These are phyloP conservation scores for Drosophila sproati DNA, from an alignment of 1,140 invertebrate genomes.

Conservation along the genomic window DNA sequence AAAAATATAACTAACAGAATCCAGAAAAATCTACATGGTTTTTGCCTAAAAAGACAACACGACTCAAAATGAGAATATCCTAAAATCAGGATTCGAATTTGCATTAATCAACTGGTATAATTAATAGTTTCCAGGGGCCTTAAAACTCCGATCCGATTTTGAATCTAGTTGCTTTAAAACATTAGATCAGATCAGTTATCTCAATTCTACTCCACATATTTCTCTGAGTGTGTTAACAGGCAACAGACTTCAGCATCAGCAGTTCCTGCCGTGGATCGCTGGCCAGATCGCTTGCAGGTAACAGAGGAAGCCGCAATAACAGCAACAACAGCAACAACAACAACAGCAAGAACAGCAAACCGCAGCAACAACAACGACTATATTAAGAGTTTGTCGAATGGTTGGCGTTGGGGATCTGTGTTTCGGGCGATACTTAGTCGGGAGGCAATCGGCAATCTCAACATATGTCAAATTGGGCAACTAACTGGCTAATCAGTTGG, in stretches of 20 bases:
- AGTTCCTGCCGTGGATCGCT: conserved; percentile 11
- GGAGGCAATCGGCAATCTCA: conserved; percentile 49
- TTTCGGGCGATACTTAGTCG: conserved; percentile 8
- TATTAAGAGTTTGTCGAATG: conserved; percentile 26
- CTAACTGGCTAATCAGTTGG: conserved; percentile 77
- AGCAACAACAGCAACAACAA: conserved; percentile 1
- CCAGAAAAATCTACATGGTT: neutral
- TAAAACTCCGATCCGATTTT: too few species aligned
- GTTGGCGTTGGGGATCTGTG: neutral
- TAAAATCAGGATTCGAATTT: too few species aligned
- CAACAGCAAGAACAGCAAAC: conserved; percentile 16
- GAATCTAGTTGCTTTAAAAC: too few species aligned
- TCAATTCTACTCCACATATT: neutral
- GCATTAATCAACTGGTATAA: too few species aligned
- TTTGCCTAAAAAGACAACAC: too few species aligned
- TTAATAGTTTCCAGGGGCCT: too few species aligned
- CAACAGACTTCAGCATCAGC: neutral
- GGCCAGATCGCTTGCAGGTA: conserved; percentile 33
- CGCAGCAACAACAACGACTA: conserved; percentile 30
- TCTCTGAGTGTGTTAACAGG: neutral
- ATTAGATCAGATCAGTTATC: too few species aligned
- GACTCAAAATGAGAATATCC: too few species aligned
- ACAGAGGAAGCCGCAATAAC: conserved; percentile 24
- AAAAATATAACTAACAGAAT: neutral
- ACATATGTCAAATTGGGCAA: conserved; percentile 82